Conservation (phyloP, 2,888 invertebrate species). For the Eremobia ochroleuca region DNA sequence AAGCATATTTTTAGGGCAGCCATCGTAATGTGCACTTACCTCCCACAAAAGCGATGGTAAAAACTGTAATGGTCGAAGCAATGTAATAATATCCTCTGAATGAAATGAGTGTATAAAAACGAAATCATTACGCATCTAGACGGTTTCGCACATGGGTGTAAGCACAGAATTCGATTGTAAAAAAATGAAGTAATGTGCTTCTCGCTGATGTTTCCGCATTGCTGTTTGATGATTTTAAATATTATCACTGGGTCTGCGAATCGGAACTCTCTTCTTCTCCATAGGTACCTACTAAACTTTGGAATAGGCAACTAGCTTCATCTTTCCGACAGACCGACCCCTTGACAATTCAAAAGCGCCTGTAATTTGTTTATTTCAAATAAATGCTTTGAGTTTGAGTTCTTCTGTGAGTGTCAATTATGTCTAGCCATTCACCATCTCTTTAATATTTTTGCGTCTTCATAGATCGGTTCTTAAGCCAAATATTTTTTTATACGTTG, state of each 20-base stretch:
- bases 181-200: slow-evolving; percentile 3
- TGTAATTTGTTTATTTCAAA: not conserved
- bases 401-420: not conserved
- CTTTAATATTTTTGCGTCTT: not conserved
- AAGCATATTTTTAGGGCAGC: slow-evolving; percentile 59
- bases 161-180: slow-evolving; percentile 26
- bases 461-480: not conserved
- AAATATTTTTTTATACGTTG: not conserved
- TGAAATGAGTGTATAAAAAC: slow-evolving; percentile 47
- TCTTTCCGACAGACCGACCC: not conserved
- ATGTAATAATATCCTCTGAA: slow-evolving; percentile 54
- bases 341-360: not conserved
- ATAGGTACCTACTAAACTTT: not conserved
- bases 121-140: slow-evolving; percentile 51
- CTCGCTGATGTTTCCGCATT: slow-evolving; percentile 10
- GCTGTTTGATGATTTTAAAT: not conserved
- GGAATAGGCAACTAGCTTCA: not conserved
- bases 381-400: not conserved
- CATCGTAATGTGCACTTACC: slow-evolving; percentile 43
- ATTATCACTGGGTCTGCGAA: not conserved
- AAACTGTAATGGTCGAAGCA: slow-evolving; percentile 44
- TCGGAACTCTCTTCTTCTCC: not conserved
- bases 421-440: not conserved
- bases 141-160: slow-evolving; percentile 23
- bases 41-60: slow-evolving; percentile 54